Base-by-base conservation (phyloP, 2,797 vertebrate species). In the Sarcoramphus papa region DNA sequence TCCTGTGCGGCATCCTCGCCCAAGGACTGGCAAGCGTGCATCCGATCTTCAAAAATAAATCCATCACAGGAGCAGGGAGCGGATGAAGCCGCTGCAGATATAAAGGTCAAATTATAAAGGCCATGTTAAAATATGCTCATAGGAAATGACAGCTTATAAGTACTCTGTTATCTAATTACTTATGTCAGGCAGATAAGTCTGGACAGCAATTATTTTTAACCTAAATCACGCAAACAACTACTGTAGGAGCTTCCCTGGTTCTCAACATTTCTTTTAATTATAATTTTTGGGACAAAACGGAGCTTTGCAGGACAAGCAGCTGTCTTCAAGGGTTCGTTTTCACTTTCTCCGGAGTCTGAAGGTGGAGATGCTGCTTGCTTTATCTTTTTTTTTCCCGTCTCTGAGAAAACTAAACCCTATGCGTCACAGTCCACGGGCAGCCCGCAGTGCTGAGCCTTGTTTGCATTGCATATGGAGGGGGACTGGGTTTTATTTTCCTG, bases 31-130 rank as follows among this genome's bases (percentile, higher is more conserved):
- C 35, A 40, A 84, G 60, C 51, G 6, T 14, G 40, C 9, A 8
- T 54, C 85, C 15, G 1, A 1, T 67, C 85, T 77, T 90, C 88
- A 92, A 82, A 72, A 95, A 94, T 90, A 97, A 96, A 97, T 93
- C 94, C 92, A 73, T 95, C 69, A 74, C 64, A 40, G 87, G 62
- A 82, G 74, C 88, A 75, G 81, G 45, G 77, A 92, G 50, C 1
- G 0, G 85, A 78, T 88, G 87, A 89, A 95, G 37, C 75, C 1
- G 6, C 81, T 85, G 91, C 75, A 92, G 60, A 91, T 89, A 28
- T 90, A 97, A 97, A 97, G 96, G 97, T 97, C 97, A 96, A 59
- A 85, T 5, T 65, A 90, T 74, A 95, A 97, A 97, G 97, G 94
- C 95, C 93, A 94, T 19, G 73, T 90, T 95, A 92, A 95, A 97